Conservation (phyloP, 2,113 vertebrate species). For the Anarhynchus alexandrinus region DNA sequence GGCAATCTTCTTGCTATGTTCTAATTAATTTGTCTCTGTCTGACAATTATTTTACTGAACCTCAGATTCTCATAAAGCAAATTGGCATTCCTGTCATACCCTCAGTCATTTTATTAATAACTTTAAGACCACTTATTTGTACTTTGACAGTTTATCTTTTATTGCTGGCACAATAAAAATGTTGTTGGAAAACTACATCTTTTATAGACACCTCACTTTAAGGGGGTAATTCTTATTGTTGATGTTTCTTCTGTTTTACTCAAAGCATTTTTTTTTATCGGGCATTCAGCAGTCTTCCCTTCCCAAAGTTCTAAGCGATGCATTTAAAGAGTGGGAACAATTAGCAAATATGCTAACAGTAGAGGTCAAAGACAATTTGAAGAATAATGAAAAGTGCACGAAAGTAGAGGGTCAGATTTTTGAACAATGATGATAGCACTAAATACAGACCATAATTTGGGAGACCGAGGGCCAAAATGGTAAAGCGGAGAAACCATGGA, state of each 20-base stretch:
- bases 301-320: not conserved
- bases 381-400: not conserved
- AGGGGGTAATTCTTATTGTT: not conserved
- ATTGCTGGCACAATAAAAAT: not conserved
- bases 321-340: not conserved
- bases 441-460: not conserved
- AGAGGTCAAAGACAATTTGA: not conserved
- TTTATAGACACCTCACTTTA: not conserved
- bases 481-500: not conserved
- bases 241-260: not conserved
- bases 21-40: not conserved
- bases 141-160: not conserved
- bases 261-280: not conserved
- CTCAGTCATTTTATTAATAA: not conserved
- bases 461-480: not conserved
- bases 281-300: not conserved
- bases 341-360: not conserved
- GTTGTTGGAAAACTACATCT: not conserved
- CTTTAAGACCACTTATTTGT: not conserved
- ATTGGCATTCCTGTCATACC: not conserved
- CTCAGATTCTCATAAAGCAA: not conserved
- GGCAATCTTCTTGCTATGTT: not conserved
- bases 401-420: not conserved
- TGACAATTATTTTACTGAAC: not conserved
- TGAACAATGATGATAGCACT: not conserved